Evolutionary conservation across 2,113 vertebrate genomes (phyloP).

Genomic region (Malaclemys terrapin): DNA sequence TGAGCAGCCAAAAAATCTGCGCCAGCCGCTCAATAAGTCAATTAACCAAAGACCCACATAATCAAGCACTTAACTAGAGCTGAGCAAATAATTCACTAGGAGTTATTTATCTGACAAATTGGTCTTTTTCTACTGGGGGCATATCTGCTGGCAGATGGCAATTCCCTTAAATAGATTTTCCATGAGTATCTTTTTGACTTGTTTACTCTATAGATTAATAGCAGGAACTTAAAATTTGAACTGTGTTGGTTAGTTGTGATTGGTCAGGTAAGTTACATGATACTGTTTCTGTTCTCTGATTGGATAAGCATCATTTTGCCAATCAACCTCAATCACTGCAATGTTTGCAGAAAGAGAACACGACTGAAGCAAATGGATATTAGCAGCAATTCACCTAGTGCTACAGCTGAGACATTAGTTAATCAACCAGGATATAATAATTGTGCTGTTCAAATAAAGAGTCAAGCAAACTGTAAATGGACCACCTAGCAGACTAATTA

Average conservation of each 20-base stretch:
- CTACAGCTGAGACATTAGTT: not conserved
- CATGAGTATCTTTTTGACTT: constrained; percentile 56
- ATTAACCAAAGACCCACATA: constrained; percentile 73
- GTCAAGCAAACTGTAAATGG: not conserved
- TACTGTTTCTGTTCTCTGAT: constrained; percentile 29
- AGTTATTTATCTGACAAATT: constrained; percentile 65
- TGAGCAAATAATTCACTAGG: constrained; percentile 55
- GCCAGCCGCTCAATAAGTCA: constrained; percentile 70
- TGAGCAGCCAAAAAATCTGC: constrained; percentile 64
- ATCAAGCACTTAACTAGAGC: constrained; percentile 69
- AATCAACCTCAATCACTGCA: not conserved
- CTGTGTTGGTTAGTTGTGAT: constrained; percentile 33
- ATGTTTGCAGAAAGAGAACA: fast-evolving
- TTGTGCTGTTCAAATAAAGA: not conserved
- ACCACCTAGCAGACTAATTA: not conserved
- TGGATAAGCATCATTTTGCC: constrained; percentile 29
- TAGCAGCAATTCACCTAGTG: not conserved
- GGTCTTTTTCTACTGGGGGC: constrained; percentile 50
- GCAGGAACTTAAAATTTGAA: constrained; percentile 56
- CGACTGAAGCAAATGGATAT: not conserved
- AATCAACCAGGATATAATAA: not conserved
- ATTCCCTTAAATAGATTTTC: constrained; percentile 44
- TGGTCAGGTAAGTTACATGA: constrained; percentile 43
- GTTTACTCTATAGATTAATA: not conserved
- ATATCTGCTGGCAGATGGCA: constrained; percentile 48